Percentiles rank a stretch among this genome's conserved stretches.
Conservation (phyloP, 2,888 invertebrate species). For the Cryptus armator region DNA sequence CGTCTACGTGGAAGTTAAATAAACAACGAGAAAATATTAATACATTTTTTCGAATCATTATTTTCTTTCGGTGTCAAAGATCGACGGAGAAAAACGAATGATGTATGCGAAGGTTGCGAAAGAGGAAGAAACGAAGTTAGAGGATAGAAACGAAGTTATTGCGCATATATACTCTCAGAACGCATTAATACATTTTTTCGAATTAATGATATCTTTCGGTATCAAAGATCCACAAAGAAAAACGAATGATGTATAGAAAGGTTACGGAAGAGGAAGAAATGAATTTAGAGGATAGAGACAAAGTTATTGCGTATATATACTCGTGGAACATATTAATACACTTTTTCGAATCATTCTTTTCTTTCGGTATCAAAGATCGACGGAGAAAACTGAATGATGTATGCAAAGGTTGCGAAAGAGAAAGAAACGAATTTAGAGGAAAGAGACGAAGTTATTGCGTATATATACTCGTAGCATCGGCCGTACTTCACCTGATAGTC, state of each 20-base stretch:
- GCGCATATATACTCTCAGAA: neutral
- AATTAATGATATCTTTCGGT: neutral
- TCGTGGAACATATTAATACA: neutral
- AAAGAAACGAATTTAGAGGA: no score
- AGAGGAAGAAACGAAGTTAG: no score
- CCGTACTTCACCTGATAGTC: conserved; percentile 79
- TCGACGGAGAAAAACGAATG: no score
- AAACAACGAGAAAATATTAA: neutral
- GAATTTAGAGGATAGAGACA: neutral
- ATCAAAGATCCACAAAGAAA: no score
- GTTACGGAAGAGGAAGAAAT: no score
- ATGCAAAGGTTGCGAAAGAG: conserved; percentile 31
- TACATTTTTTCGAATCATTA: no score
- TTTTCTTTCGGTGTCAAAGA: neutral
- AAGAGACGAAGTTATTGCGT: conserved; percentile 21
- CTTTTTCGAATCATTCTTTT: neutral
- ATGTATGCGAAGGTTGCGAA: no score
- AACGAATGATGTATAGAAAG: no score
- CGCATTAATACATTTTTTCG: no score
- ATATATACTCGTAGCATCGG: conserved; percentile 60
- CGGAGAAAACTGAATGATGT: conserved; percentile 1
- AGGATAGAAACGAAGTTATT: neutral
- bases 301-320: neutral
- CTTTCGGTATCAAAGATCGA: neutral
- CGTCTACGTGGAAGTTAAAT: conserved; percentile 65